These are phyloP conservation scores for Creontiades dilutus DNA, from an alignment of 2,888 invertebrate species.

Conservation along the genomic window DNA sequence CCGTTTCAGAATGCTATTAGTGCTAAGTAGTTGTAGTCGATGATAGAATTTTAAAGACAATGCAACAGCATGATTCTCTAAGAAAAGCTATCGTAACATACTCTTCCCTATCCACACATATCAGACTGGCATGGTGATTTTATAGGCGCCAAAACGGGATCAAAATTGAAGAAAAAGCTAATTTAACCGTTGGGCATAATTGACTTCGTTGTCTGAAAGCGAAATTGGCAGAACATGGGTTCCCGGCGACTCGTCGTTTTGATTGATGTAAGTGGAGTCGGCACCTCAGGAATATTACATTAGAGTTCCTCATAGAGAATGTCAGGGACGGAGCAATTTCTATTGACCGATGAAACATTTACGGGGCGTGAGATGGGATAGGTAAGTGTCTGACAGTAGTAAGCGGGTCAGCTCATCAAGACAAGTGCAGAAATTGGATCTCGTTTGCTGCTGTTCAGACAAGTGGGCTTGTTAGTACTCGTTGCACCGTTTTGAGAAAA, in stretches of 20 bases:
- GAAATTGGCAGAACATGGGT: slow-evolving; percentile 4
- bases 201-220: background rate
- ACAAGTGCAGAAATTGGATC: background rate
- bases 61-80: too few species aligned
- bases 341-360: slow-evolving; percentile 3
- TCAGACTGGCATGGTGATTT: too few species aligned
- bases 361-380: background rate
- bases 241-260: background rate
- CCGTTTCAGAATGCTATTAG: too few species aligned
- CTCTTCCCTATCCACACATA: too few species aligned
- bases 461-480: background rate
- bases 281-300: background rate
- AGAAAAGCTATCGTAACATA: too few species aligned
- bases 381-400: background rate
- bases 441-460: background rate
- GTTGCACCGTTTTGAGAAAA: slow-evolving; percentile 12
- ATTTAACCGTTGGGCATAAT: background rate
- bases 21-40: too few species aligned
- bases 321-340: slow-evolving; percentile 21
- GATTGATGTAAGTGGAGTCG: background rate
- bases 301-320: background rate
- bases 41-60: too few species aligned
- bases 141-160: background rate
- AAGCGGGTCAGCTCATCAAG: background rate
- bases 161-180: background rate